Evolutionary conservation across 1,140 invertebrate species (phyloP).

Genomic region (Grapholita molesta): DNA sequence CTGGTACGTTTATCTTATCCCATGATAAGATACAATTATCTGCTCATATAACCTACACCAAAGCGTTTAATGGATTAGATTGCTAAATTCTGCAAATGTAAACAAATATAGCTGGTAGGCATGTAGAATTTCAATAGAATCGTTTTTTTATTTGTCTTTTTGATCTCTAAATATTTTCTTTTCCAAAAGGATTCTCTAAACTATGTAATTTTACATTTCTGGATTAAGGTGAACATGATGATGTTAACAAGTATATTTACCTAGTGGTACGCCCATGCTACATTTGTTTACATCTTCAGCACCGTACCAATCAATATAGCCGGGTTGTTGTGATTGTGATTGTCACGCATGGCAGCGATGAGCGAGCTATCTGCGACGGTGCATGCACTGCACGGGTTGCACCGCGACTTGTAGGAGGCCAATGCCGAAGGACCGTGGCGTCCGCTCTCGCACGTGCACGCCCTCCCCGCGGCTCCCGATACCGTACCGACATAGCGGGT

Average conservation of each 20-base stretch:
- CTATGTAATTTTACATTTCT: too few species aligned
- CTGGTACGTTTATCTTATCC: too few species aligned
- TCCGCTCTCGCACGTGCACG: conserved; percentile 27
- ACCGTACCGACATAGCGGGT: conserved; percentile 45
- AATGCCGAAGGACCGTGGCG: conserved; percentile 4
- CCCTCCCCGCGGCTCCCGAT: conserved; percentile 26
- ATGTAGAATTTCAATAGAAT: too few species aligned
- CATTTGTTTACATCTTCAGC: background rate
- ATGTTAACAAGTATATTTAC: background rate
- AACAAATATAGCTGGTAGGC: too few species aligned
- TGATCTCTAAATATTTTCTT: too few species aligned
- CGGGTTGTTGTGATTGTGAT: background rate
- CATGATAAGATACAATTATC: too few species aligned
- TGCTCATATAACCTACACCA: too few species aligned
- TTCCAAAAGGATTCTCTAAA: too few species aligned
- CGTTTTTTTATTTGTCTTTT: too few species aligned
- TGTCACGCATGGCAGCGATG: conserved; percentile 1
- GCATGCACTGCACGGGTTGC: background rate
- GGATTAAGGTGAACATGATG: too few species aligned
- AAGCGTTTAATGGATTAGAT: too few species aligned
- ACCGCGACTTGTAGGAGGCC: conserved; percentile 8
- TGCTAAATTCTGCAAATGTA: too few species aligned
- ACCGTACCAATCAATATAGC: conserved; percentile 2
- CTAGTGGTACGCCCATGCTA: background rate
- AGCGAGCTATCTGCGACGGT: background rate